Percentiles rank a stretch among this genome's conserved stretches.
Conservation (phyloP, 2,888 invertebrate species). For the Catocala fraxini region DNA sequence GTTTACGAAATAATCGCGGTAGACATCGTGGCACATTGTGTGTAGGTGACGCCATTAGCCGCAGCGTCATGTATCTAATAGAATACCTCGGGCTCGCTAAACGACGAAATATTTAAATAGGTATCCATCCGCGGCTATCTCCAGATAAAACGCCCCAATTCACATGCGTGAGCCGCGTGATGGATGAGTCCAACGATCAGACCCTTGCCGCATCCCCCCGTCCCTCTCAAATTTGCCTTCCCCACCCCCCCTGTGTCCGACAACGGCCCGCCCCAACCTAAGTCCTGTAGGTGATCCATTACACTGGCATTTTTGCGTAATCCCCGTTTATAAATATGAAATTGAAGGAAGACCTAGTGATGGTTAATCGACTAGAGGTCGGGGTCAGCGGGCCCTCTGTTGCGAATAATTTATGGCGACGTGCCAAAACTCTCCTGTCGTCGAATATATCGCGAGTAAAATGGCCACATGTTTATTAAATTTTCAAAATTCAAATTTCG, state of each 20-base stretch:
- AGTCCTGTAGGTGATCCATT: conserved; percentile 87
- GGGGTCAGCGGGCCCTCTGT: conserved; percentile 78
- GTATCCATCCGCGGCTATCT: conserved; percentile 83
- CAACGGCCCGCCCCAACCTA: conserved; percentile 70
- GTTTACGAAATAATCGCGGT: too few relatives aligned
- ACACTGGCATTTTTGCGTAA: conserved; percentile 87
- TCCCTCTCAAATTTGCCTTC: conserved; percentile 81
- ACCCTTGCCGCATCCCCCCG: conserved; percentile 80
- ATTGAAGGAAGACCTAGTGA: conserved; percentile 86
- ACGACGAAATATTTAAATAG: conserved; percentile 87
- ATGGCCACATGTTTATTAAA: conserved; percentile 46
- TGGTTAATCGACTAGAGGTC: conserved; percentile 87
- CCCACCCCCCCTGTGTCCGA: conserved; percentile 67
- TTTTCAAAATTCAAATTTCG: conserved; percentile 32
- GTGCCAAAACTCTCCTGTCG: conserved; percentile 63
- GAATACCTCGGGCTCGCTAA: conserved; percentile 63
- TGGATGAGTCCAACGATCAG: conserved; percentile 87
- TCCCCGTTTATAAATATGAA: conserved; percentile 88
- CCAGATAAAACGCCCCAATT: conserved; percentile 86
- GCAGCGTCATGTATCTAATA: conserved; percentile 53
- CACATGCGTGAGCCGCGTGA: conserved; percentile 87
- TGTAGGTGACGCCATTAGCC: conserved; percentile 61
- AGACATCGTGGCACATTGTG: conserved; percentile 23
- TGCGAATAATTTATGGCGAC: conserved; percentile 76
- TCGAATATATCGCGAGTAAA: conserved; percentile 54